These are phyloP conservation scores for Drosophila incognita DNA, from an alignment of 2,888 invertebrate genomes.

Conservation along the genomic window DNA sequence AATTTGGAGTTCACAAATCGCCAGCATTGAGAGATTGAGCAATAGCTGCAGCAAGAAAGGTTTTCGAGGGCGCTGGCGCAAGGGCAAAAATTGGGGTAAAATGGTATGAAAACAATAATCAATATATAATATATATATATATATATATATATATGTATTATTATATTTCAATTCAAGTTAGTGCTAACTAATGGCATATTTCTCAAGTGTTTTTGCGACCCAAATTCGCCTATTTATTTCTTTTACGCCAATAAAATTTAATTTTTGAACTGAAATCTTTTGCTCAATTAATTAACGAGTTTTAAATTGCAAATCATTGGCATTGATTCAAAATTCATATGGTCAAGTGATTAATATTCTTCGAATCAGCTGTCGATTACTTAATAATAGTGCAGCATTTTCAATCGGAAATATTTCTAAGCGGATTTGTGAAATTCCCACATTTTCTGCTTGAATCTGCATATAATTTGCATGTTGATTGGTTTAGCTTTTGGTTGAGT, in stretches of 20 bases:
- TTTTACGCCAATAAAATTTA: conserved; percentile 18
- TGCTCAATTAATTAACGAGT: conserved; percentile 8
- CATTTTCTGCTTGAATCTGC: neutral
- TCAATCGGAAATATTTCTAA: neutral
- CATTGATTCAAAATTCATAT: conserved; percentile 12
- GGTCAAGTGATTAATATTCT: neutral
- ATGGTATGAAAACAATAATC: conserved; percentile 23
- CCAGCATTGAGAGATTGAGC: conserved; percentile 22
- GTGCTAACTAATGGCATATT: conserved; percentile 36
- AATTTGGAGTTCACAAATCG: conserved; percentile 45
- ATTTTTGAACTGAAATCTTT: conserved; percentile 22
- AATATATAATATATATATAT: conserved; percentile 8
- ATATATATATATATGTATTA: neutral
- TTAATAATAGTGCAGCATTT: neutral
- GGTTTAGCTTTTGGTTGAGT: neutral
- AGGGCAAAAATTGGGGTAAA: conserved; percentile 35
- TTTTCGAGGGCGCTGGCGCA: conserved; percentile 35
- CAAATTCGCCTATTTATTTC: conserved; percentile 21
- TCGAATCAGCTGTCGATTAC: neutral
- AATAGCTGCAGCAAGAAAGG: conserved; percentile 27
- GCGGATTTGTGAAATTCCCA: neutral
- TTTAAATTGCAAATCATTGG: conserved; percentile 36
- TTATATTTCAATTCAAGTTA: conserved; percentile 8
- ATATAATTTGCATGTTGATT: conserved; percentile 23
- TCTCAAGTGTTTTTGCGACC: conserved; percentile 43